phyloP scores from a whole-genome alignment of 2,888 invertebrate genomes.

The Mellilla xanthometata region DNA sequence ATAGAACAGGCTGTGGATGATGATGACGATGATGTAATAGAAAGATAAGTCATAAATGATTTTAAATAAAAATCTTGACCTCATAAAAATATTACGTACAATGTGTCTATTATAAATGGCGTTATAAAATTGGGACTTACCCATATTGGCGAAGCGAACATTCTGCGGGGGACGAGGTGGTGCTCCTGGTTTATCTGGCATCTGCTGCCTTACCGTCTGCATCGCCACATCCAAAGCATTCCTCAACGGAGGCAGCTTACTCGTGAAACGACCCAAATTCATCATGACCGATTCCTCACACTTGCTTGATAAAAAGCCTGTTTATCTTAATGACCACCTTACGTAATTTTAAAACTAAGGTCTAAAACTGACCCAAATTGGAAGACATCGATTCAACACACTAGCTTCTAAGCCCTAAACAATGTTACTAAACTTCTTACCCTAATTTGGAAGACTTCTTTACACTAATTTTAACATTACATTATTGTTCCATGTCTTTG shows the following conservation, averaged over 20 bases:
- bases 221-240: slow-evolving; percentile 91
- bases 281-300: slow-evolving; percentile 47
- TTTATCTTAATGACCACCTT: slow-evolving; percentile 20
- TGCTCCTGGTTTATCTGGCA: slow-evolving; percentile 85
- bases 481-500: slow-evolving; percentile 52
- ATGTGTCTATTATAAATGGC: background rate
- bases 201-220: slow-evolving; percentile 90
- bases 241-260: slow-evolving; percentile 86
- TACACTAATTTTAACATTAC: slow-evolving; percentile 54
- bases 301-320: slow-evolving; percentile 2
- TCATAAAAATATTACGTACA: no score
- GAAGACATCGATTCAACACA: slow-evolving; percentile 42
- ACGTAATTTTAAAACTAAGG: slow-evolving; percentile 21
- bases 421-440: slow-evolving; percentile 22
- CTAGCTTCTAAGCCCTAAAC: slow-evolving; percentile 25
- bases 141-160: slow-evolving; percentile 78
- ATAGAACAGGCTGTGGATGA: no score
- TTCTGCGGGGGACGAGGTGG: slow-evolving; percentile 76
- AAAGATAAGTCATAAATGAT: no score
- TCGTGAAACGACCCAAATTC: slow-evolving; percentile 76
- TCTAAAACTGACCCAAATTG: slow-evolving; percentile 28
- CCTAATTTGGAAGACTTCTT: slow-evolving; percentile 75
- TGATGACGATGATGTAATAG: no score
- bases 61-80: no score
- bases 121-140: slow-evolving; percentile 43